Evolutionary conservation across 2,113 vertebrate species (phyloP).

Genomic region (Arothron firmamentum): DNA sequence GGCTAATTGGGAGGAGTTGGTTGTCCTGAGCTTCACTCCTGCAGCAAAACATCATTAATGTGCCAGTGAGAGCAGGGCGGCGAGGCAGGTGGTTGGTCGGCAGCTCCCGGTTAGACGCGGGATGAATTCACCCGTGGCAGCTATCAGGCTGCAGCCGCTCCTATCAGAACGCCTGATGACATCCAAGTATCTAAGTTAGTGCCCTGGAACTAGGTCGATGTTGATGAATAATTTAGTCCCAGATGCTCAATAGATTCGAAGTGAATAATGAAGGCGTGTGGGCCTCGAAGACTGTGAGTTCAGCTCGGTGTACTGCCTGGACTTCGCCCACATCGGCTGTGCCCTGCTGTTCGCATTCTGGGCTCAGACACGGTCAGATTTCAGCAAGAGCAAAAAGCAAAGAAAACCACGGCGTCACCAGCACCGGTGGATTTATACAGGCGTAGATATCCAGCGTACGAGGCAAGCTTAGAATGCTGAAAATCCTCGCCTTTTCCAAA

Average conservation of each 20-base stretch:
- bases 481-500: constrained; percentile 26
- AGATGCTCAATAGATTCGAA: constrained; percentile 74
- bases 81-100: constrained; percentile 6
- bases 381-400: constrained; percentile 38
- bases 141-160: constrained; percentile 50
- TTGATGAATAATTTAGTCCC: constrained; percentile 74
- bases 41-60: constrained; percentile 64
- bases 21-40: constrained; percentile 54
- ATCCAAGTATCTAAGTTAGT: constrained; percentile 69
- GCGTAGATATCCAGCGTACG: neutral
- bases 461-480: constrained; percentile 7
- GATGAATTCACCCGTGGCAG: constrained; percentile 45
- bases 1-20: constrained; percentile 64
- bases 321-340: constrained; percentile 66
- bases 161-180: constrained; percentile 64
- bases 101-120: constrained; percentile 27
- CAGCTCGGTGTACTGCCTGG: constrained; percentile 61
- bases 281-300: constrained; percentile 61
- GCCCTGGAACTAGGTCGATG: constrained; percentile 72
- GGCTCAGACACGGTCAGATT: constrained; percentile 41
- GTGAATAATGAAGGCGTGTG: constrained; percentile 71
- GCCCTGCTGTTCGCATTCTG: constrained; percentile 59
- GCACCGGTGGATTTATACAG: constrained; percentile 7
- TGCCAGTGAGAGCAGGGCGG: constrained; percentile 3
- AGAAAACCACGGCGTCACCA: constrained; percentile 29